A percentile compares a stretch with the other conserved stretches of the same genome.
These are phyloP conservation scores for Heptranchias perlo DNA, from an alignment of 2,113 vertebrate species.

Conservation along the genomic window DNA sequence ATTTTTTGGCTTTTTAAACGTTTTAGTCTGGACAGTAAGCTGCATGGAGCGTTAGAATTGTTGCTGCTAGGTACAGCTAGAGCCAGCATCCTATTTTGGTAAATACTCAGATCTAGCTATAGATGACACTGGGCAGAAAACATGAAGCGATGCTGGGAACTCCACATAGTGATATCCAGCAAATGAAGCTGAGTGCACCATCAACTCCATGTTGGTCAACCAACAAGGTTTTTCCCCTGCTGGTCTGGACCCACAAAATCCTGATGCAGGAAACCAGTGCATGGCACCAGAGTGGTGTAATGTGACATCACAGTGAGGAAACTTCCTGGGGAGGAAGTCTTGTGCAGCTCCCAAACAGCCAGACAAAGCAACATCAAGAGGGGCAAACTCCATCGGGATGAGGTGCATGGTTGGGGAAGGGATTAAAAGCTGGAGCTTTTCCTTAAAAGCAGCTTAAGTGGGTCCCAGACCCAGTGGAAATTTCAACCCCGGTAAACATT, in stretches of 20 bases:
- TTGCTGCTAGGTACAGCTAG: not conserved
- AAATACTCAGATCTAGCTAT: not conserved
- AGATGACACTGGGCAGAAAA: not conserved
- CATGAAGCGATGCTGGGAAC: not conserved
- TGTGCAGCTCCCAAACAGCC: not conserved
- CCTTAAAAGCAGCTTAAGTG: not conserved
- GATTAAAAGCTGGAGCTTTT: not conserved
- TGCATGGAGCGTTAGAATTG: not conserved
- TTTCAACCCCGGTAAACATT: not conserved
- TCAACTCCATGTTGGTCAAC: not conserved
- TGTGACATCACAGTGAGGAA: not conserved
- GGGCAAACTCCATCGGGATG: not conserved
- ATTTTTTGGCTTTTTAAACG: not conserved
- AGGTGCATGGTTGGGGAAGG: not conserved
- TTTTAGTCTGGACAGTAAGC: not conserved
- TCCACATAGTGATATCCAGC: not conserved
- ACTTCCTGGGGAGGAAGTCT: not conserved
- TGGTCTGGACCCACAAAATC: not conserved
- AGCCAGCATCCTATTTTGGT: not conserved
- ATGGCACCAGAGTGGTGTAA: not conserved
- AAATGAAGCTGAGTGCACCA: not conserved
- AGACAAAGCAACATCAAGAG: not conserved
- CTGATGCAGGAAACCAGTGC: not conserved
- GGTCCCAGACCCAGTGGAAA: not conserved
- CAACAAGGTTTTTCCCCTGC: not conserved